Base-by-base conservation (phyloP, 2,888 invertebrate species). In the Drosophila hamatofila region DNA sequence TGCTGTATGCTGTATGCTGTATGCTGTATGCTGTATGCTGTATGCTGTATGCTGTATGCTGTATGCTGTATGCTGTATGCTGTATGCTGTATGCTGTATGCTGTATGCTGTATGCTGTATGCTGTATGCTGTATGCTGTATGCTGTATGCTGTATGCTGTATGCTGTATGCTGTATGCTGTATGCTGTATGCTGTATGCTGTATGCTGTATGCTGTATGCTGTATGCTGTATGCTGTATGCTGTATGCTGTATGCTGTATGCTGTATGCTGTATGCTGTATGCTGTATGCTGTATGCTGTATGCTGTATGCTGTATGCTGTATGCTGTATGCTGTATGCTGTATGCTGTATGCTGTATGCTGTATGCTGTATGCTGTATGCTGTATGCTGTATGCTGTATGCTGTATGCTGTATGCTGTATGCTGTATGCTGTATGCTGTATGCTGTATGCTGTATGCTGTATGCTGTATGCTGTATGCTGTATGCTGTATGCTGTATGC, bases 391-490 rank as follows among this genome's bases (percentile, higher is more conserved):
- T 42, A 42, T 42, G n/a, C 25, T 46, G 12, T 25, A 46, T 46
- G n/a, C 46, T 46, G 21, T 46, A 46, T 46, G n/a, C 46, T 46
- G 21, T 46, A 46, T 46, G n/a, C 46, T 46, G 21, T 46, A 46
- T 46, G n/a, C 46, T 46, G 21, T 46, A 46, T 46, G n/a, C 46
- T 46, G 21, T 46, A 46, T 46, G n/a, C 46, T 46, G 12, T 25
- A 46, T 46, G n/a, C 46, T 46, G 6, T 46, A 46, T 25, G n/a
- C 46, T 46, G 12, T 46, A 46, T 46, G n/a, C 46, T 46, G 12
- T 46, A 46, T 46, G 14, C 6, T 46, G 14, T 46, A 46, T 46
- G n/a, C 46, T 46, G 14, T 46, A 46, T 46, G n/a, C 46, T 48
- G 9, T 30, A 49, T 30, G n/a, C 12, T 49, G 16, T 49, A 49